phyloP scores from a whole-genome alignment of 2,888 invertebrate genomes.

The Dorcus parallelipipedus region DNA sequence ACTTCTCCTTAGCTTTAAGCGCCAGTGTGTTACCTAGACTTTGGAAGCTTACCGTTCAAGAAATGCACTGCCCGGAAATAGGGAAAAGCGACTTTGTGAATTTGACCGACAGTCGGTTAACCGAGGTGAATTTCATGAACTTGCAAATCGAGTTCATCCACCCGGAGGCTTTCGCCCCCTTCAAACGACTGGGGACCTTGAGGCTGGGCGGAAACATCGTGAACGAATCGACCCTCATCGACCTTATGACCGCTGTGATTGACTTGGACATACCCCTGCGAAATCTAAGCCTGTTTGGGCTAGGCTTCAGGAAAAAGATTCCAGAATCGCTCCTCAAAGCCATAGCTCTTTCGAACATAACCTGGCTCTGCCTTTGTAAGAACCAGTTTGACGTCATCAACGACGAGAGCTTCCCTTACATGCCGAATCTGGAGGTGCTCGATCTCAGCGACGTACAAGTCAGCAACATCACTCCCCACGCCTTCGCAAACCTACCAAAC shows the following conservation, averaged over 20 bases:
- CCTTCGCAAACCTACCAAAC: slow-evolving; percentile 54
- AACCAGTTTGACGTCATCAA: slow-evolving; percentile 58
- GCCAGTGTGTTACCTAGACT: slow-evolving; percentile 51
- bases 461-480: slow-evolving; percentile 49
- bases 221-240: slow-evolving; percentile 47
- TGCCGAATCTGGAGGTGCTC: slow-evolving; percentile 55
- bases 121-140: slow-evolving; percentile 51
- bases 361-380: slow-evolving; percentile 49
- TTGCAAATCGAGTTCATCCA: slow-evolving; percentile 56
- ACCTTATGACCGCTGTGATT: slow-evolving; percentile 47
- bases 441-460: slow-evolving; percentile 56
- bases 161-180: slow-evolving; percentile 50
- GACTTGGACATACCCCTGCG: slow-evolving; percentile 47
- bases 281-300: slow-evolving; percentile 52
- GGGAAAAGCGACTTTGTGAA: slow-evolving; percentile 48
- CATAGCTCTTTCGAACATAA: slow-evolving; percentile 53
- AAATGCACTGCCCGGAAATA: slow-evolving; percentile 53
- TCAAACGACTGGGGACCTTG: slow-evolving; percentile 50
- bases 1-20: slow-evolving; percentile 49
- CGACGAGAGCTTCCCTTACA: slow-evolving; percentile 53
- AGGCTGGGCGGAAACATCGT: slow-evolving; percentile 56
- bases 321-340: slow-evolving; percentile 51
- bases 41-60: slow-evolving; percentile 52
- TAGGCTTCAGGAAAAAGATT: slow-evolving; percentile 54
- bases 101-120: slow-evolving; percentile 50